These are phyloP conservation scores for Philereme transversata DNA, from an alignment of 2,888 invertebrate species.

Conservation along the genomic window DNA sequence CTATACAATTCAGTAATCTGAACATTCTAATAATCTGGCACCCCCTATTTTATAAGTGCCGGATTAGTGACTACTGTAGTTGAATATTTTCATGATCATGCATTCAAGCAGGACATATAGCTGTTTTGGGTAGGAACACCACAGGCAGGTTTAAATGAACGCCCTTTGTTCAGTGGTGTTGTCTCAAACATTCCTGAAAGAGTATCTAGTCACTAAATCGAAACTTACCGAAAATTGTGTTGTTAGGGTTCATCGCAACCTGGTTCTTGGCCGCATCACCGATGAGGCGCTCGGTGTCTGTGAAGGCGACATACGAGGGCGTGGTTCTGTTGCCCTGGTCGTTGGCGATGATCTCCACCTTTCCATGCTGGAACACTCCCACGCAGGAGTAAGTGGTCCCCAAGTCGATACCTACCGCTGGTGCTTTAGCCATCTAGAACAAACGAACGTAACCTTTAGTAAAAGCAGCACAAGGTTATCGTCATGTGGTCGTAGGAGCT, in stretches of 20 bases:
- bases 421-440: slow-evolving; percentile 88
- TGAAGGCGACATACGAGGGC: slow-evolving; percentile 93
- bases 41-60: too few species aligned
- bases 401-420: slow-evolving; percentile 97
- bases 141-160: too few species aligned
- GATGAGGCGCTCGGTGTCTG: slow-evolving; percentile 92
- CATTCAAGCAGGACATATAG: too few species aligned
- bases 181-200: neutral
- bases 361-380: slow-evolving; percentile 96
- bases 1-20: too few species aligned
- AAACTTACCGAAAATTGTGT: slow-evolving; percentile 90
- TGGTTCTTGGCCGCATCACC: slow-evolving; percentile 94
- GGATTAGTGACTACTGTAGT: too few species aligned
- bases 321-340: slow-evolving; percentile 96
- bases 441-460: slow-evolving; percentile 34
- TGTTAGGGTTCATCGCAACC: slow-evolving; percentile 94
- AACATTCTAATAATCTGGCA: too few species aligned
- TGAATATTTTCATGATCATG: too few species aligned
- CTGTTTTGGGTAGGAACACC: too few species aligned
- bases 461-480: neutral
- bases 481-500: neutral
- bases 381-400: slow-evolving; percentile 98
- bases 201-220: neutral
- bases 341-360: slow-evolving; percentile 95
- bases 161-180: neutral